Evolutionary conservation across 2,797 vertebrate genomes (phyloP), one percentile per base, ranked within the genome.

Genomic region (Petrocephalus sullivani): DNA sequence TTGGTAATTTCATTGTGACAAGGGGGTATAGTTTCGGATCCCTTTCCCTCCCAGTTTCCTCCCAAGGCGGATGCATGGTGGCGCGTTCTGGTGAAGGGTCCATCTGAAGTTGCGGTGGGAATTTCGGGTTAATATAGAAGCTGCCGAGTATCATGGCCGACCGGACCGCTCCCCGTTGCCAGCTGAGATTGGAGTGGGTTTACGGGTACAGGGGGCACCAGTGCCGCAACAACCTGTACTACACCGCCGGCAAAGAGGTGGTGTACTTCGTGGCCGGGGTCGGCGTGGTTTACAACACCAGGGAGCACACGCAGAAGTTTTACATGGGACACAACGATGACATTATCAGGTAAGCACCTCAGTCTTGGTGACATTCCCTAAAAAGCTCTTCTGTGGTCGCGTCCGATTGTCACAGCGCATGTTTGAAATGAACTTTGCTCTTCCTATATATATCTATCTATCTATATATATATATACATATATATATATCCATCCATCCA

Each of bases 151-250:
- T 94, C 93, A 98, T 98, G 97, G 97, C 97, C 94, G 97, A 98
- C 94, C 97, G 97, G 93, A 97, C 96, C 88, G 97, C 97, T 94
- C 97, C 97, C 87, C 90, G 95, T 90, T 96, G 97, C 96, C 97
- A 96, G 94, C 97, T 98, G 90, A 96, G 96, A 88, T 96, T 98
- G 94, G 97, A 98, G 94, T 98, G 97, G 97, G 96, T 97, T 64
- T 98, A 98, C 93, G 97, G 97, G 78, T 98, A 98, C 96, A 93
- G 97, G 93, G 97, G 97, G 87, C 97, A 98, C 93, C 97, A 98
- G 94, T 98, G 97, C 95, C 96, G 97, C 92, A 98, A 98, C 95
- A 98, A 98, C 94, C 96, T 98, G 92, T 97, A 96, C 94, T 98
- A 98, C 95, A 98, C 97, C 2, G 96, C 96, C 0, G 96, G 96